These are phyloP conservation scores for Pagetopsis macropterus DNA, from an alignment of 2,797 vertebrate genomes.

Conservation along the genomic window DNA sequence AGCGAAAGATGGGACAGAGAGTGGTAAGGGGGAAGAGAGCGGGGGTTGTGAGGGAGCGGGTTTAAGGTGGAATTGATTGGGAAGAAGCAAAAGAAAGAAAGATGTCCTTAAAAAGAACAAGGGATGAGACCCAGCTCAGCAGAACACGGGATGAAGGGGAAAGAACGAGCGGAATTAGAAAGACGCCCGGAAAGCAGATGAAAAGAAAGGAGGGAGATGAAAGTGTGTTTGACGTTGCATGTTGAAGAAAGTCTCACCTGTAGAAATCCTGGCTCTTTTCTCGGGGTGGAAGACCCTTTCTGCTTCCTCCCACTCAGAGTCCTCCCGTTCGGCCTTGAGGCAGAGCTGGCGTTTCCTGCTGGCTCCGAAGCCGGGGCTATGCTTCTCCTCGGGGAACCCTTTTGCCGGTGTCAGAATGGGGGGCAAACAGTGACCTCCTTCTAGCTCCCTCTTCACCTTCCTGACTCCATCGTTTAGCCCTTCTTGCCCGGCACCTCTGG, in stretches of 20 bases:
- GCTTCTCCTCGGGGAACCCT: constrained; percentile 72
- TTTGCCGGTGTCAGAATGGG: constrained; percentile 70
- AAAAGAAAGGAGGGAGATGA: not conserved
- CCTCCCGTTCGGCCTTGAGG: constrained; percentile 73
- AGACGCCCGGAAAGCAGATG: constrained; percentile 26
- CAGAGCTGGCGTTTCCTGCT: constrained; percentile 86
- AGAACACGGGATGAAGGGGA: constrained; percentile 49
- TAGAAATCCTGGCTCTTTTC: constrained; percentile 85
- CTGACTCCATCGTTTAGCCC: constrained; percentile 49
- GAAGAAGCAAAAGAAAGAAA: constrained; percentile 66
- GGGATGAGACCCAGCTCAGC: constrained; percentile 37
- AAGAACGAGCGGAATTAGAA: constrained; percentile 32
- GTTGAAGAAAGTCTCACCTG: constrained; percentile 61
- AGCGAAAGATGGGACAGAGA: constrained; percentile 69
- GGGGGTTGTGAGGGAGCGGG: constrained; percentile 47
- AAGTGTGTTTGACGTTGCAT: not conserved
- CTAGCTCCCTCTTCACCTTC: constrained; percentile 54
- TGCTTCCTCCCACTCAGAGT: constrained; percentile 75
- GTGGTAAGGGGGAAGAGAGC: constrained; percentile 24
- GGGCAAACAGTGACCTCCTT: constrained; percentile 60
- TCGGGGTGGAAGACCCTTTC: constrained; percentile 77
- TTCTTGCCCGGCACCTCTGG: constrained; percentile 27
- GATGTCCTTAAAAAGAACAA: constrained; percentile 36
- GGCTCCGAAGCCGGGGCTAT: constrained; percentile 74
- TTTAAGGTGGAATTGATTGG: constrained; percentile 74